phyloP scores from a whole-genome alignment of 2,113 vertebrate species.

The Hemichromis elongatus region DNA sequence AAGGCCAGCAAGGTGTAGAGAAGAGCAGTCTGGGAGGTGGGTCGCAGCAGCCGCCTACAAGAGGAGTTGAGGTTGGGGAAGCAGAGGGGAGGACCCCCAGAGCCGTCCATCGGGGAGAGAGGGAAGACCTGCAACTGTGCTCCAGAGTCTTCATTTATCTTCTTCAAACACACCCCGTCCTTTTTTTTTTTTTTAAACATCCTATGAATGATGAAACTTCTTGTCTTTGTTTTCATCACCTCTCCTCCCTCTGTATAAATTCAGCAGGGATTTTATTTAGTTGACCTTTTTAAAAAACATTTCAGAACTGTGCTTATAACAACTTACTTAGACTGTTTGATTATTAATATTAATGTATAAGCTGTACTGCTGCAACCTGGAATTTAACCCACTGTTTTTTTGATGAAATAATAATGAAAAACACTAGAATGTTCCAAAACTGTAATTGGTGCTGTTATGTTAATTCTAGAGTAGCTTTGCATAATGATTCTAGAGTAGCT shows the following conservation, averaged over 20 bases:
- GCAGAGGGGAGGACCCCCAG: neutral
- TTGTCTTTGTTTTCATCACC: neutral
- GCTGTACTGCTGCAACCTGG: neutral
- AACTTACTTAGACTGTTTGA: too few species aligned
- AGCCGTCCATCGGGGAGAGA: neutral
- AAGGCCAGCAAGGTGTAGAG: slow-evolving; percentile 1
- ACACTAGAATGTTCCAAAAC: neutral
- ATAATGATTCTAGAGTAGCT: neutral
- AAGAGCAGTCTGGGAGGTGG: neutral
- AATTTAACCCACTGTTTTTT: neutral
- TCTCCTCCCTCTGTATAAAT: neutral
- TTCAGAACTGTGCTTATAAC: neutral
- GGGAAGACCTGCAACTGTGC: neutral
- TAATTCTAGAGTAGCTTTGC: neutral
- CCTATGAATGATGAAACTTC: neutral
- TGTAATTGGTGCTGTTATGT: neutral
- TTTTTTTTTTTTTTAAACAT: neutral
- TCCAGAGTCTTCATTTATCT: neutral
- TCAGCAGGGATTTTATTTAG: neutral
- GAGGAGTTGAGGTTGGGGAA: slow-evolving; percentile 28
- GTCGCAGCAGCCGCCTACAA: neutral
- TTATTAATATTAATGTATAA: neutral
- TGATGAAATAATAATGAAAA: neutral
- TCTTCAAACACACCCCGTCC: neutral
- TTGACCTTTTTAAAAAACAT: neutral